These are phyloP conservation scores for Bradypodion ventrale DNA, from an alignment of 2,797 vertebrate genomes.

Conservation along the genomic window DNA sequence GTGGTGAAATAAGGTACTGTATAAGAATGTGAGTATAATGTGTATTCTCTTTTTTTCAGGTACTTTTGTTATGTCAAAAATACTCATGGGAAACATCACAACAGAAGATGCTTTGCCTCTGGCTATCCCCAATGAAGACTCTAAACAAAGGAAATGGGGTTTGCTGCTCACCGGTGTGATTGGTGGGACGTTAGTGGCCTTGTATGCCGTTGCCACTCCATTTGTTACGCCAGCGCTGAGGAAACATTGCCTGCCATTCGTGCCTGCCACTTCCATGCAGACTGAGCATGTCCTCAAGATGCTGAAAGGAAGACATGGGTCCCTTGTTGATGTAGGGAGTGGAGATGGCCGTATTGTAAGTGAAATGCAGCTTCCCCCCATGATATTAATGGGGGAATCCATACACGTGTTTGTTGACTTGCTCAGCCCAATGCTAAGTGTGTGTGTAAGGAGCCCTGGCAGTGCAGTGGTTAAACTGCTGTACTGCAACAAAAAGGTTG, in stretches of 20 bases:
- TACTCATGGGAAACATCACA: accelerated
- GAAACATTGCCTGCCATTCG: conserved; percentile 91
- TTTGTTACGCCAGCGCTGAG: conserved; percentile 89
- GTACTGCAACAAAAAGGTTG: no score
- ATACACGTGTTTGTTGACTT: no score
- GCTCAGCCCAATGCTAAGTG: neutral
- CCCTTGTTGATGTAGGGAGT: conserved; percentile 91
- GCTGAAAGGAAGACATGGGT: conserved; percentile 78
- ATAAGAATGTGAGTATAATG: neutral
- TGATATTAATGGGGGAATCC: neutral
- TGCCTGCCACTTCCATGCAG: conserved; percentile 89
- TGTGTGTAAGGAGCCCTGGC: no score
- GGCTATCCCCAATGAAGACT: accelerated
- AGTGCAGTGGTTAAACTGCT: no score
- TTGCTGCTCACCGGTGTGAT: conserved; percentile 77
- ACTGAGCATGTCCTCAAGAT: conserved; percentile 84
- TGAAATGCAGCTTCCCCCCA: conserved; percentile 2
- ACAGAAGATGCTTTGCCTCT: neutral
- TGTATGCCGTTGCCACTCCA: conserved; percentile 85
- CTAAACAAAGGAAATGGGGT: conserved; percentile 72
- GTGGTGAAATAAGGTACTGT: neutral
- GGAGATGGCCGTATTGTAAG: conserved; percentile 96
- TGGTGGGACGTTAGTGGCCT: conserved; percentile 80
- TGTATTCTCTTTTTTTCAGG: conserved; percentile 27
- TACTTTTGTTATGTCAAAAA: neutral